Evolutionary conservation across 1,140 invertebrate species (phyloP).

Genomic region (Homarus americanus): DNA sequence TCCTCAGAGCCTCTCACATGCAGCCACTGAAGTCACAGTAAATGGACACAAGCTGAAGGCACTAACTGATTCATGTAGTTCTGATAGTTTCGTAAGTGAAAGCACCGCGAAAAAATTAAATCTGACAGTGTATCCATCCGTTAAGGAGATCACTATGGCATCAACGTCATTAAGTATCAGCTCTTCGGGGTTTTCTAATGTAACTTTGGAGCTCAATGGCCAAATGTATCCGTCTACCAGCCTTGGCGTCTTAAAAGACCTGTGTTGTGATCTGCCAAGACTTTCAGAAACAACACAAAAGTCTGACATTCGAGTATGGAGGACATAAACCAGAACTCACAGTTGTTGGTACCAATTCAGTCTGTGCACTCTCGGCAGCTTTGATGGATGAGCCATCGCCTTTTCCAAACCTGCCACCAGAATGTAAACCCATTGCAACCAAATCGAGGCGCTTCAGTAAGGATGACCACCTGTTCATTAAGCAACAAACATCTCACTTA

Average conservation of each 20-base stretch:
- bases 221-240: constrained; percentile 18
- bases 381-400: constrained; percentile 34
- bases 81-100: constrained; percentile 29
- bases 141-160: constrained; percentile 7
- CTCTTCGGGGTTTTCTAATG: constrained; percentile 23
- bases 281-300: constrained; percentile 23
- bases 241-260: constrained; percentile 14
- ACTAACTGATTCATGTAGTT: background rate
- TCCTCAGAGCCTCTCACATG: background rate
- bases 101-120: constrained; percentile 15
- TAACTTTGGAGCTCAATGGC: constrained; percentile 22
- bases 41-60: constrained; percentile 2
- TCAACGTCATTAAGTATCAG: constrained; percentile 16
- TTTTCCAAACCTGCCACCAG: constrained; percentile 31
- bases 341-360: background rate
- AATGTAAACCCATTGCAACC: constrained; percentile 22
- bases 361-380: constrained; percentile 33
- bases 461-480: constrained; percentile 13
- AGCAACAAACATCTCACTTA: background rate
- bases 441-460: constrained; percentile 32
- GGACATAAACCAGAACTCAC: constrained; percentile 21
- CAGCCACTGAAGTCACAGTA: background rate
- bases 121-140: constrained; percentile 6
- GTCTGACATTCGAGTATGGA: constrained; percentile 11
- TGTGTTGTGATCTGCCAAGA: constrained; percentile 45